Conservation (phyloP, 2,888 invertebrate species). For the Abscondita cerata region DNA sequence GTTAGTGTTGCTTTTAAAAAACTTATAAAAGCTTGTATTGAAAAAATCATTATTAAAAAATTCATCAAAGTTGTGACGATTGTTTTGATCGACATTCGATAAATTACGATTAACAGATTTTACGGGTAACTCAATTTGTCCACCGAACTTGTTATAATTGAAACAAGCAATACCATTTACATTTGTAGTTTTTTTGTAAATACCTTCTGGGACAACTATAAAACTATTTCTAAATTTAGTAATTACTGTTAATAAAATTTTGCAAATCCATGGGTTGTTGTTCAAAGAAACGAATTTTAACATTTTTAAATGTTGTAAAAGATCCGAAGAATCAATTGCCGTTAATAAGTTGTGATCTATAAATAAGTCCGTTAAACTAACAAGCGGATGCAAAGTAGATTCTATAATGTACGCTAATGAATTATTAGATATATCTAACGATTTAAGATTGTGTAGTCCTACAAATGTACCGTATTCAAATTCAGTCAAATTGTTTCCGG, state of each 20-base stretch:
- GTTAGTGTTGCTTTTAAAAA: too few species aligned
- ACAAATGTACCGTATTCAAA: constrained; percentile 22
- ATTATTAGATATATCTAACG: constrained; percentile 20
- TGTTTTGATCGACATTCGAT: too few species aligned
- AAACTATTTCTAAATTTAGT: background rate
- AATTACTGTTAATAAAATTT: constrained; percentile 15
- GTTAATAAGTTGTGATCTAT: constrained; percentile 25
- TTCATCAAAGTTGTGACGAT: too few species aligned
- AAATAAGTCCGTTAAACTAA: constrained; percentile 10
- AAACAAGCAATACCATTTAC: constrained; percentile 18
- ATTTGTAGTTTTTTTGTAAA: background rate
- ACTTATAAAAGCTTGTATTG: too few species aligned
- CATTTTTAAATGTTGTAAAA: constrained; percentile 1
- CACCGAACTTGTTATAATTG: too few species aligned
- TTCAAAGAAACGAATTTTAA: constrained; percentile 4
- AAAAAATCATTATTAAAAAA: too few species aligned
- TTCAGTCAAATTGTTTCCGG: constrained; percentile 10
- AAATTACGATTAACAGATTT: too few species aligned
- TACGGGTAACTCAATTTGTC: too few species aligned
- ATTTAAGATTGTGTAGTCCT: constrained; percentile 3
- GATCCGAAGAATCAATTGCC: constrained; percentile 10
- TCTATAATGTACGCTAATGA: constrained; percentile 4
- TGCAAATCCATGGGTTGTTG: constrained; percentile 27
- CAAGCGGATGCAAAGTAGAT: constrained; percentile 18
- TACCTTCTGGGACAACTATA: background rate